A percentile compares a stretch with the other conserved stretches of the same genome.
Conservation (phyloP, 2,797 vertebrate species). For the Uromys caudimaculatus region DNA sequence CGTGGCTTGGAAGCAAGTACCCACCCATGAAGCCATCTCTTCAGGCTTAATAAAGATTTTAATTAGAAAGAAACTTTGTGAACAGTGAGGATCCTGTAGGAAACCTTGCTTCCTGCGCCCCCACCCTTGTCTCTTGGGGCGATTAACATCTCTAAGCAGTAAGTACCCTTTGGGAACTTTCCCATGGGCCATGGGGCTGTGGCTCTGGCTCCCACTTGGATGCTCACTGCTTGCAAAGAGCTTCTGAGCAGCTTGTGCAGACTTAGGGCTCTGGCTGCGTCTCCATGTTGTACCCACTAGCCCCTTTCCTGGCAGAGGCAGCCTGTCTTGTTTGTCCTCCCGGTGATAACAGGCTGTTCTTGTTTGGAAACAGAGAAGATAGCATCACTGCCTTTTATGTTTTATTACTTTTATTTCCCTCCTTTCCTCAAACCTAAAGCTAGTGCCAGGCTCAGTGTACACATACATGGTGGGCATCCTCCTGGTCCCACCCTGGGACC, state of each 20-base stretch:
- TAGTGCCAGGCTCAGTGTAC: background rate
- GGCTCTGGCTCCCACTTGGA: background rate
- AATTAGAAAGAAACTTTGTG: background rate
- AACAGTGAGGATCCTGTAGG: background rate
- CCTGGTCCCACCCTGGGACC: background rate
- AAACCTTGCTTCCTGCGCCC: background rate
- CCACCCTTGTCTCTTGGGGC: background rate
- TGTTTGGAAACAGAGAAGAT: constrained; percentile 73
- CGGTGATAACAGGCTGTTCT: constrained; percentile 46
- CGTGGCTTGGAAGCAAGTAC: background rate
- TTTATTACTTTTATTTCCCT: background rate
- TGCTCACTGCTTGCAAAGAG: background rate
- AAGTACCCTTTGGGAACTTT: fast-evolving
- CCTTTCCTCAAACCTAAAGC: background rate
- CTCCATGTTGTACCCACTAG: background rate
- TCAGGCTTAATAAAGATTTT: background rate
- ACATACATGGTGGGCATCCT: fast-evolving
- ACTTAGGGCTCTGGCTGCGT: background rate
- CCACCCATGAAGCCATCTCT: background rate
- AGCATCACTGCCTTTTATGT: background rate
- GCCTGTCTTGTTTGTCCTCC: background rate
- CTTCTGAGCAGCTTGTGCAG: background rate
- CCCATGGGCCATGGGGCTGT: fast-evolving
- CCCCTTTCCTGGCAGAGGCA: background rate
- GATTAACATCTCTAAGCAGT: background rate